phyloP scores from a whole-genome alignment of 37 sponge, comb jelly and placozoan species.

The Ianthella basta region DNA sequence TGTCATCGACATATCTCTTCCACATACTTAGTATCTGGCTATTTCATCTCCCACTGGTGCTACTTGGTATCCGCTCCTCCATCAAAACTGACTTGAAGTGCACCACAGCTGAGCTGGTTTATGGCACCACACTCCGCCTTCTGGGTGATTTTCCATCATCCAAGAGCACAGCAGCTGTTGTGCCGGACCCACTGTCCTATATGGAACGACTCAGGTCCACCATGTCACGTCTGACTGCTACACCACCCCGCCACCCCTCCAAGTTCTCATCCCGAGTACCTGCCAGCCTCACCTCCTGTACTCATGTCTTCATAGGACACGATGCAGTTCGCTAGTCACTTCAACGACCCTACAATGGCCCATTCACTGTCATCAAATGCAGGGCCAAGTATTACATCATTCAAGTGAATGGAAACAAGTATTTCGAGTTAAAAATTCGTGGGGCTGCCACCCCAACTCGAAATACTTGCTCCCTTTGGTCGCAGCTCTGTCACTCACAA shows the following conservation, averaged over 20 bases:
- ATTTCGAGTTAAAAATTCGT: too few relatives aligned
- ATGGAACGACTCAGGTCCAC: background rate
- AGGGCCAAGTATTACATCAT: too few relatives aligned
- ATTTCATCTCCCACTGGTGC: background rate
- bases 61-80: background rate
- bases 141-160: background rate
- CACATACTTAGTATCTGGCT: too few relatives aligned
- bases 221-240: background rate
- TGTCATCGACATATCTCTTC: too few relatives aligned
- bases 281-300: background rate
- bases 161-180: background rate
- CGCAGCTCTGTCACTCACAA: too few relatives aligned
- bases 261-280: background rate
- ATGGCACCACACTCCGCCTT: background rate
- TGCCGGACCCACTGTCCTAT: background rate
- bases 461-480: too few relatives aligned
- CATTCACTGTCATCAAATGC: too few relatives aligned
- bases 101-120: constrained; percentile 1
- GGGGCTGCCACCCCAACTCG: too few relatives aligned
- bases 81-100: background rate
- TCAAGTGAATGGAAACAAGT: too few relatives aligned
- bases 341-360: background rate
- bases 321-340: background rate
- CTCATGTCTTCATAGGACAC: background rate
- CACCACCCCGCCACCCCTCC: background rate